Evolutionary conservation across 2,113 vertebrate genomes (phyloP).

Genomic region (Hemiprocne comata): DNA sequence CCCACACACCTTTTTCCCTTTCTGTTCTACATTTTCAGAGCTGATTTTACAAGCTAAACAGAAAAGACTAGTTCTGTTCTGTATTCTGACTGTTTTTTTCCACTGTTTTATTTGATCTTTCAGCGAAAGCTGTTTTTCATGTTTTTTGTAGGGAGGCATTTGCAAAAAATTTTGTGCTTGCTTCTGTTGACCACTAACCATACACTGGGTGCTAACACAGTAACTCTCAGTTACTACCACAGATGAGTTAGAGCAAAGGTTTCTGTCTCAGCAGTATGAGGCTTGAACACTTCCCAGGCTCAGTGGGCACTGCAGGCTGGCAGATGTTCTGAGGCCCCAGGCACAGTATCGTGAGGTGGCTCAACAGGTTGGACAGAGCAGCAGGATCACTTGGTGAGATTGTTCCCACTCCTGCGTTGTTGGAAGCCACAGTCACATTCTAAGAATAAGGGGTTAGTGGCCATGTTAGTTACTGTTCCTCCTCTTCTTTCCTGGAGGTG

Average conservation of each 20-base stretch:
- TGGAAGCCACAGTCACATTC: neutral
- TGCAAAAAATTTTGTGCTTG: neutral
- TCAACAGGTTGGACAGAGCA: neutral
- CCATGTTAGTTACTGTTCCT: neutral
- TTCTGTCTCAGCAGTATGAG: neutral
- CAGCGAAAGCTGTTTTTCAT: neutral
- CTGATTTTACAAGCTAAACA: neutral
- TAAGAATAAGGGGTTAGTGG: neutral
- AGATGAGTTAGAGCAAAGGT: neutral
- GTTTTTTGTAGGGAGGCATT: neutral
- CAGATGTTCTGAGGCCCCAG: neutral
- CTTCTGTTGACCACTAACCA: neutral
- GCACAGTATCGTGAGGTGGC: accelerated
- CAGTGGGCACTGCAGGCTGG: neutral
- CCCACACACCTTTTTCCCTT: neutral
- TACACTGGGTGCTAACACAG: neutral
- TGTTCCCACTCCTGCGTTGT: neutral
- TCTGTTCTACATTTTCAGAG: neutral
- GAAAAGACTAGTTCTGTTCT: neutral
- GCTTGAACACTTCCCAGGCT: neutral
- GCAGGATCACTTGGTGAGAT: neutral
- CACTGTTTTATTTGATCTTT: neutral
- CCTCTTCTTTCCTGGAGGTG: neutral
- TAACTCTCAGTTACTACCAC: neutral
- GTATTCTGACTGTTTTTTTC: neutral